Conservation (phyloP, 2,888 invertebrate genomes). For the Coenonympha arcania region DNA sequence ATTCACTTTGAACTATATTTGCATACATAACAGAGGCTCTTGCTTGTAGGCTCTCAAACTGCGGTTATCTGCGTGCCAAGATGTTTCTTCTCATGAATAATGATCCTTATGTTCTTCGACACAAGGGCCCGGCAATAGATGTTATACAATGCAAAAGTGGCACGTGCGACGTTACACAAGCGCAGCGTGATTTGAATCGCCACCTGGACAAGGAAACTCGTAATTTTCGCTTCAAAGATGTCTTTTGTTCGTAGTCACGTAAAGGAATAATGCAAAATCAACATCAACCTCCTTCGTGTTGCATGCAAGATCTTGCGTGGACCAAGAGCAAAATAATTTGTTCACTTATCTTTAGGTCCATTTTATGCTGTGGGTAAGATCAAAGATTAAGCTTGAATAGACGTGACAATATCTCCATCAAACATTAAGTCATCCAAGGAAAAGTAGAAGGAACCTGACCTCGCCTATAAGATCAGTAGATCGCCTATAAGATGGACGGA, state of each 20-base stretch:
- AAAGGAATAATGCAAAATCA: slow-evolving; percentile 13
- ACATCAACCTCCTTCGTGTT: neutral
- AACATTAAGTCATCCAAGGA: too few species aligned
- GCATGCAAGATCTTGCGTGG: slow-evolving; percentile 1
- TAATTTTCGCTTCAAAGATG: slow-evolving; percentile 23
- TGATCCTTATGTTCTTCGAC: neutral
- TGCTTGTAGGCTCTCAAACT: slow-evolving; percentile 4
- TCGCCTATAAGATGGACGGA: too few species aligned
- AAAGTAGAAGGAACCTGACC: too few species aligned
- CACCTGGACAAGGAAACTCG: slow-evolving; percentile 30
- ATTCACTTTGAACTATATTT: neutral
- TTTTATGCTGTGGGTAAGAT: neutral
- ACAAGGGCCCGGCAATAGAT: slow-evolving; percentile 7
- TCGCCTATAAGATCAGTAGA: too few species aligned
- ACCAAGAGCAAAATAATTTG: too few species aligned
- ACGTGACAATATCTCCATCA: too few species aligned
- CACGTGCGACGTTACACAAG: slow-evolving; percentile 35
- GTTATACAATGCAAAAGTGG: slow-evolving; percentile 21
- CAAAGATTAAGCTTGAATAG: too few species aligned
- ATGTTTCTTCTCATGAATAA: slow-evolving; percentile 11
- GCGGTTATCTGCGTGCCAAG: neutral
- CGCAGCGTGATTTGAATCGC: slow-evolving; percentile 26
- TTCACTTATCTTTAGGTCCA: too few species aligned
- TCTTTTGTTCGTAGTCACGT: slow-evolving; percentile 20
- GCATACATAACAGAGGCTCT: neutral